Conservation (phyloP, 2,797 vertebrate genomes). For the Acomys russatus region DNA sequence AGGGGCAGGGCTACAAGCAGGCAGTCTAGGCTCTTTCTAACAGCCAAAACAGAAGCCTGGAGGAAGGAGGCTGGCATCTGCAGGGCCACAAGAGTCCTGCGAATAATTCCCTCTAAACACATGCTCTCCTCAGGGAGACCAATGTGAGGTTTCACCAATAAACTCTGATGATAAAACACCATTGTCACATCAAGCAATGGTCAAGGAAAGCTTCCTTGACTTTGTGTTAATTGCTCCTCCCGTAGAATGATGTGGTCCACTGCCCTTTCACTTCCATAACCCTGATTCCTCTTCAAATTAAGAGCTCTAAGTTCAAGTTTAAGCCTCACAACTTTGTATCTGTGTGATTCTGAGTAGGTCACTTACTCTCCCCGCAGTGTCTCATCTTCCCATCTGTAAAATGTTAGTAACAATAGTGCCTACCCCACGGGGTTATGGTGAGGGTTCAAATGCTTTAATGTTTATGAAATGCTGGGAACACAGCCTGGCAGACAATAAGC, state of each 20-base stretch:
- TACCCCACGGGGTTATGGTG: background rate
- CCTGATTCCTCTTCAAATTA: background rate
- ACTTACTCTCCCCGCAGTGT: background rate
- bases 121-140: background rate
- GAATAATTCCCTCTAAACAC: background rate
- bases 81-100: background rate
- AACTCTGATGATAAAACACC: background rate
- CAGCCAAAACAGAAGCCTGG: background rate
- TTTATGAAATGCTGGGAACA: background rate
- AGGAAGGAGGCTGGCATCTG: rapidly evolving
- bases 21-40: background rate
- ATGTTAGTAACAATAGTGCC: background rate
- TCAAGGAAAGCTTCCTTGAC: background rate
- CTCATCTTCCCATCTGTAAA: constrained; percentile 36
- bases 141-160: background rate
- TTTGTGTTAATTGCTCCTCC: background rate
- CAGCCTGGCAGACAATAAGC: background rate
- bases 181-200: background rate
- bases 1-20: background rate
- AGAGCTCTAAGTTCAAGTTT: background rate
- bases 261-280: background rate
- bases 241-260: background rate
- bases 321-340: background rate
- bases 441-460: background rate
- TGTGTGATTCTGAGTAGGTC: background rate